Evolutionary conservation across 2,797 vertebrate genomes (phyloP).

Genomic region (Brachymystax lenok): DNA sequence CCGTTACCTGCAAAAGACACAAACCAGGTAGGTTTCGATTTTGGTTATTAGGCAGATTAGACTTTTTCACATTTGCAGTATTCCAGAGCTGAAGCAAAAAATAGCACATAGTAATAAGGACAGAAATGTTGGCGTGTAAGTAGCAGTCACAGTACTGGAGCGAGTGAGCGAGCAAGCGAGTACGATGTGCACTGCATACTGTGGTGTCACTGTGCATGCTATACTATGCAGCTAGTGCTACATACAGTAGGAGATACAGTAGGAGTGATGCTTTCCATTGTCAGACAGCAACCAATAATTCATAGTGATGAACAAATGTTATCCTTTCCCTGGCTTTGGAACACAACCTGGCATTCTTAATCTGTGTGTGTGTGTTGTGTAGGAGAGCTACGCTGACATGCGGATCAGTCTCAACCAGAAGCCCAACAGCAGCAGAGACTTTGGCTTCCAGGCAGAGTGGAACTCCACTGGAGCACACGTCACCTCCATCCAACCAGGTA

Average conservation of each 20-base stretch:
- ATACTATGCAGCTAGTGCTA: too few species aligned
- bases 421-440: conserved; percentile 88
- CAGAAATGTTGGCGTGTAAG: too few species aligned
- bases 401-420: conserved; percentile 96
- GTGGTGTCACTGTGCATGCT: too few species aligned
- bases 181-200: too few species aligned
- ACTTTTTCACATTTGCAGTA: not conserved
- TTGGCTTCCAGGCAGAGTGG: conserved; percentile 90
- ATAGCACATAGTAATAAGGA: too few species aligned
- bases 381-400: conserved; percentile 91
- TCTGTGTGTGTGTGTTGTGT: conserved; percentile 42
- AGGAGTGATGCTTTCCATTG: too few species aligned
- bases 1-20: conserved; percentile 47
- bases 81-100: not conserved
- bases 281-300: too few species aligned
- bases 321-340: conserved; percentile 6
- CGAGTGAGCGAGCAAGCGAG: too few species aligned
- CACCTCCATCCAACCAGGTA: conserved; percentile 89
- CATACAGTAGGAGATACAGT: too few species aligned
- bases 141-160: too few species aligned
- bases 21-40: conserved; percentile 58
- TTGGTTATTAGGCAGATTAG: not conserved
- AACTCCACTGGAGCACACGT: conserved; percentile 82
- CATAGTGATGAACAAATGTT: conserved; percentile 16
- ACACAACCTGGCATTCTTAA: not conserved